Base-by-base conservation (phyloP, 2,888 invertebrate species). In the Parnassius mnemosyne region DNA sequence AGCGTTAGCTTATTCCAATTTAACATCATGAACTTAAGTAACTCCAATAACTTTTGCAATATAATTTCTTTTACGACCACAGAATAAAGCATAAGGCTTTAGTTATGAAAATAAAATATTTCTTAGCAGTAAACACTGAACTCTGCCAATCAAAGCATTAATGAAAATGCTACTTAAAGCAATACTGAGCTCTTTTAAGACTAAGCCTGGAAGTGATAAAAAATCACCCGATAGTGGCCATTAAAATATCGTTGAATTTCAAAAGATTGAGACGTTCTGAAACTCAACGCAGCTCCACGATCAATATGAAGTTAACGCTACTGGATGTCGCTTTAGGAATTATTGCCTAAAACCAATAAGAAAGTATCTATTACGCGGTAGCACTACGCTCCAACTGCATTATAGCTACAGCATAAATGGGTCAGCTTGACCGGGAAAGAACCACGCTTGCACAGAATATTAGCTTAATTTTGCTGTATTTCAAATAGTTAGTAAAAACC, bases 201-300 rank as follows among this genome's bases (percentile, higher is more conserved):
- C 72, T 66, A 68, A 71, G 70, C 69, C 66, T 71, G 70, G 71
- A 72, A 74, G 72, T 69, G 71, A 66, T 66, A 65, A 71, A 76
- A 85, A 82, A 78, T 70, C 71, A 74, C 85, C 57, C 50, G 84
- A 89, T 89, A 88, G 87, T 84, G 84, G 85, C 87, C 86, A 89
- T 90, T 90, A 90, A 89, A 90, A 89, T 85, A 88, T 87, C 85
- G 87, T 89, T 84, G 87, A 87, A 86, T 87, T 87, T 79, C 84
- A 87, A 85, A 88, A 84, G 84, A 78, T 77, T 77, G 78, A 80
- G 81, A 80, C 77, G 80, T 75, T 80, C 13, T 42, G 47, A 41
- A 34, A 57, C 11, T 41, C 49, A 34, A 53, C 53, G 41, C 47
- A 16, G n/a, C 3, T 44, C 7, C 50, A 44, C 49, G 61, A 43